A percentile compares a stretch with the other conserved stretches of the same genome.
Conservation (phyloP, 2,888 invertebrate genomes). For the Drosophila cracens region DNA sequence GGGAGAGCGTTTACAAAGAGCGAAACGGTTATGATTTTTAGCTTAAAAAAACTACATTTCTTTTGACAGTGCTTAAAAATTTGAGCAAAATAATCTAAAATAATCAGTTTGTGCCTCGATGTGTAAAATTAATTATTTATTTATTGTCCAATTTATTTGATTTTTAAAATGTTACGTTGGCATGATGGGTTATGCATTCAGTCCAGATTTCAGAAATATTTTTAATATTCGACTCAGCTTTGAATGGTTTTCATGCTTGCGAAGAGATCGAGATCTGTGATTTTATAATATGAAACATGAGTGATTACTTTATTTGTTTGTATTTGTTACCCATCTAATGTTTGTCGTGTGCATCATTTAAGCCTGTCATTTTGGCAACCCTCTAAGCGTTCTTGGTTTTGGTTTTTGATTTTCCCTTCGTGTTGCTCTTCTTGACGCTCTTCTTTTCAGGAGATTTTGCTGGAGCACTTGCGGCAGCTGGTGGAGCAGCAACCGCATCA, state of each 20-base stretch:
- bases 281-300: neutral
- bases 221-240: neutral
- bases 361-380: neutral
- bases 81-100: neutral
- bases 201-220: neutral
- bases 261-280: neutral
- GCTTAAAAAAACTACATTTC: neutral
- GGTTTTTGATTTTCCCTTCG: constrained; percentile 37
- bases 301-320: neutral
- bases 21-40: constrained; percentile 42
- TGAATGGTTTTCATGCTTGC: neutral
- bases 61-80: neutral
- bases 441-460: neutral
- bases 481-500: neutral
- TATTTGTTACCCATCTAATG: neutral
- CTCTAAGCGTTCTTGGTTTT: constrained; percentile 35
- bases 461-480: neutral
- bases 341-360: neutral
- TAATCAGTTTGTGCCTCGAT: neutral
- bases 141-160: neutral
- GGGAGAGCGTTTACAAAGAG: constrained; percentile 15
- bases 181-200: neutral
- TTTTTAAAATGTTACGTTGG: neutral
- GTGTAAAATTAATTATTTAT: neutral
- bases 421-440: constrained; percentile 32